A percentile compares a stretch with the other conserved stretches of the same genome.
These are phyloP conservation scores for Anolis carolinensis DNA, from an alignment of 2,113 vertebrate species.

Conservation along the genomic window DNA sequence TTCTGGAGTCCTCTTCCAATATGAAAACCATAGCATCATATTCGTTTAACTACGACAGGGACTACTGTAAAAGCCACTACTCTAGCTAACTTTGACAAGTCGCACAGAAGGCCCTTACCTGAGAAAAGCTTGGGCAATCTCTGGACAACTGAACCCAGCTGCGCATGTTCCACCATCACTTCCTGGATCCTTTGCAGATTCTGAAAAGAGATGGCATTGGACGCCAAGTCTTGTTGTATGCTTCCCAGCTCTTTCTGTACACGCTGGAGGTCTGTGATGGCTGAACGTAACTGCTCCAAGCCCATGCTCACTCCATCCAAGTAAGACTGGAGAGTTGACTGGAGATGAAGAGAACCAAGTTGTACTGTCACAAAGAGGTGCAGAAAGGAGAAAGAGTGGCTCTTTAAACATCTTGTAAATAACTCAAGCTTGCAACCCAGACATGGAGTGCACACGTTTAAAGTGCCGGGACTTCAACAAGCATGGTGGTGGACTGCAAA, in stretches of 20 bases:
- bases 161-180: slow-evolving; percentile 78
- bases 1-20: too few relatives aligned
- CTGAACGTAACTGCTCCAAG: slow-evolving; percentile 84
- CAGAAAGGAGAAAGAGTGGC: background rate
- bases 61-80: too few relatives aligned
- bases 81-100: too few relatives aligned
- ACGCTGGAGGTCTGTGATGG: slow-evolving; percentile 76
- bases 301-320: slow-evolving; percentile 90
- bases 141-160: slow-evolving; percentile 86
- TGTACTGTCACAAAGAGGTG: slow-evolving; percentile 12
- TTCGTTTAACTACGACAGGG: too few relatives aligned
- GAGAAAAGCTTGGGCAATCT: slow-evolving; percentile 89
- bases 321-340: slow-evolving; percentile 95
- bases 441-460: too few relatives aligned
- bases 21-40: too few relatives aligned
- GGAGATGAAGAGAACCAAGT: background rate
- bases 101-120: slow-evolving; percentile 73
- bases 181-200: slow-evolving; percentile 79
- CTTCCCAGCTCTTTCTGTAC: slow-evolving; percentile 79
- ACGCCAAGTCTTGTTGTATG: slow-evolving; percentile 71
- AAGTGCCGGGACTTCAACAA: too few relatives aligned
- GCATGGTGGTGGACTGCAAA: too few relatives aligned
- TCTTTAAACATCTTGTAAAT: too few relatives aligned
- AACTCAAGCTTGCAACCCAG: too few relatives aligned
- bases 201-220: slow-evolving; percentile 65